A percentile compares a stretch with the other conserved stretches of the same genome.
Conservation (phyloP, 2,888 invertebrate genomes). For the Acanthosepion esculentum region DNA sequence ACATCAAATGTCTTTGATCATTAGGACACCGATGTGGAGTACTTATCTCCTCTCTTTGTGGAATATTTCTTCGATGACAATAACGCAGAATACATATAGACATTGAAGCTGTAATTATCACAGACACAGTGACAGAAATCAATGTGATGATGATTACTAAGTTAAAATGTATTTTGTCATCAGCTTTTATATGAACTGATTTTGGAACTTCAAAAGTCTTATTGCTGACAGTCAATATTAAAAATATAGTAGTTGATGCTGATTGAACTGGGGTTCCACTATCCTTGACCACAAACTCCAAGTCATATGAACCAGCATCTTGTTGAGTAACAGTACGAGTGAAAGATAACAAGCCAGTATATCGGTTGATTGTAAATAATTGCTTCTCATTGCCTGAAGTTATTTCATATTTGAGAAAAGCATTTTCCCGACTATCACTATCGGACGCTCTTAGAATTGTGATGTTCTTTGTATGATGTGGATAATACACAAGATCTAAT, state of each 20-base stretch:
- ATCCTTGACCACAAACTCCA: background rate
- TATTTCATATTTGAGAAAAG: background rate
- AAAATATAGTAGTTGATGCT: background rate
- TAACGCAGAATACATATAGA: background rate
- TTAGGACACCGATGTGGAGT: background rate
- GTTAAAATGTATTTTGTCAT: background rate
- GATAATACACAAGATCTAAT: background rate
- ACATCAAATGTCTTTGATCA: constrained; percentile 22
- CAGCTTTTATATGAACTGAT: background rate
- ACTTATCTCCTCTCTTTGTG: background rate
- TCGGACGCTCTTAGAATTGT: background rate
- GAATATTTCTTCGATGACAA: background rate
- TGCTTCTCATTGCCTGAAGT: background rate
- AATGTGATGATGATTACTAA: background rate
- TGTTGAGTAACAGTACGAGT: background rate
- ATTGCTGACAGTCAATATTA: background rate
- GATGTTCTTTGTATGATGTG: background rate
- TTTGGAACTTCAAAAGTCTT: background rate
- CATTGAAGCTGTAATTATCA: constrained; percentile 22
- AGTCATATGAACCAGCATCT: background rate
- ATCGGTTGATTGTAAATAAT: background rate
- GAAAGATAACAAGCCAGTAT: background rate
- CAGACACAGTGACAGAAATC: constrained; percentile 11
- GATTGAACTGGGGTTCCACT: background rate
- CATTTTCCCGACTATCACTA: background rate